Conservation (phyloP, 2,797 vertebrate species). For the Sebastes matsubarae region DNA sequence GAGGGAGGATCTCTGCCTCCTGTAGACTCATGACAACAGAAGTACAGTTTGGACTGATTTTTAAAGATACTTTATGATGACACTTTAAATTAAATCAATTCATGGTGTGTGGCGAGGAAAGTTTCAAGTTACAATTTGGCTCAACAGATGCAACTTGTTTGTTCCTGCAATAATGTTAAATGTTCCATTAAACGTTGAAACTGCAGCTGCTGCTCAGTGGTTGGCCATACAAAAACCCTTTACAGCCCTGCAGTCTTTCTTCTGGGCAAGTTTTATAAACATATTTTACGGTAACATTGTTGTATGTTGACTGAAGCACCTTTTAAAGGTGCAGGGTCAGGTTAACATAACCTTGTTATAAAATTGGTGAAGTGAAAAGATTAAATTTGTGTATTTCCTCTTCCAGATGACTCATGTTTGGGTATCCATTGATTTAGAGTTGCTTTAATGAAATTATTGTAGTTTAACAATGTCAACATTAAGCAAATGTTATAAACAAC, state of each 20-base stretch:
- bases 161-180: constrained; percentile 6
- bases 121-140: not conserved
- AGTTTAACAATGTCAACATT: not conserved
- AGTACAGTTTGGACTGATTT: not conserved
- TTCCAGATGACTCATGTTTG: not conserved
- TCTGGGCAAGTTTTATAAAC: constrained; percentile 15
- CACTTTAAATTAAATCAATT: not conserved
- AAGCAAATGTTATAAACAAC: not conserved
- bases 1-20: constrained; percentile 14
- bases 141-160: constrained; percentile 11
- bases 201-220: constrained; percentile 19
- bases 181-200: constrained; percentile 20
- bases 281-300: not conserved
- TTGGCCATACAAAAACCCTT: not conserved
- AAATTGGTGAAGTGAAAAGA: not conserved
- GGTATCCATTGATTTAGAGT: not conserved
- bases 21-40: not conserved
- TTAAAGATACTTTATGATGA: not conserved
- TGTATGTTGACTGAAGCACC: not conserved
- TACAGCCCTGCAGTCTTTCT: not conserved
- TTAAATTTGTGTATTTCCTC: not conserved
- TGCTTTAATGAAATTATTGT: not conserved
- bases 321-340: not conserved
- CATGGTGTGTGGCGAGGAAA: not conserved
- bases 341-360: not conserved